phyloP scores from a whole-genome alignment of 2,888 invertebrate genomes.

The Allolobophora icterica region DNA sequence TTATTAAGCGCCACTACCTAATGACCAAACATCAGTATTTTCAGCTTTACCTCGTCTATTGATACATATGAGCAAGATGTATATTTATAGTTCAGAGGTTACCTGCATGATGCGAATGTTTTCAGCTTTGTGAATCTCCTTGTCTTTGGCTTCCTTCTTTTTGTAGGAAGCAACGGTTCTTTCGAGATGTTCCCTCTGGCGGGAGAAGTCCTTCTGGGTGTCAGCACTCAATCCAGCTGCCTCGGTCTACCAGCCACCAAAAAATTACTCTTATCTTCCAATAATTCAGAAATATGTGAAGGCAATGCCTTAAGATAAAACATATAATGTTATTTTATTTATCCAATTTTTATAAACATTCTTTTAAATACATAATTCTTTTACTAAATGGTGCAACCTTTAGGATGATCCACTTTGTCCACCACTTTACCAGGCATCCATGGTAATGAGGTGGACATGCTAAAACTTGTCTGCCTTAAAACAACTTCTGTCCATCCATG shows the following conservation, averaged over 20 bases:
- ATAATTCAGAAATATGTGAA: background rate
- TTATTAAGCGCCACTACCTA: too few species aligned
- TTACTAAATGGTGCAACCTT: background rate
- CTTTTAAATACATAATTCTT: background rate
- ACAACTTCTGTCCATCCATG: too few species aligned
- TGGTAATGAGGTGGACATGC: too few species aligned
- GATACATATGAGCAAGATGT: background rate
- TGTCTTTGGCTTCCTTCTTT: constrained; percentile 67
- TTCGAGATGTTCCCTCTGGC: constrained; percentile 84
- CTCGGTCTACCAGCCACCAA: constrained; percentile 54
- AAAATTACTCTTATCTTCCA: background rate
- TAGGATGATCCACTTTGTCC: too few species aligned
- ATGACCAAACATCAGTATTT: background rate
- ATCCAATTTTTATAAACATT: background rate
- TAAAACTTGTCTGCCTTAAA: too few species aligned
- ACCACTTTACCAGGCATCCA: too few species aligned
- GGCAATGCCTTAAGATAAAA: background rate
- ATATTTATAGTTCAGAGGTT: constrained; percentile 5
- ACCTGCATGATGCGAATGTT: constrained; percentile 75
- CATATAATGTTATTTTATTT: background rate
- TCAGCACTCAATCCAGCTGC: constrained; percentile 65
- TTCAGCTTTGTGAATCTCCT: constrained; percentile 68
- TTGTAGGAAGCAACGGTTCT: constrained; percentile 71
- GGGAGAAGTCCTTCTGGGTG: constrained; percentile 68
- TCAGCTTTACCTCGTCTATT: background rate